Conservation (phyloP, 2,797 vertebrate species). For the Threskiornis aethiopicus region DNA sequence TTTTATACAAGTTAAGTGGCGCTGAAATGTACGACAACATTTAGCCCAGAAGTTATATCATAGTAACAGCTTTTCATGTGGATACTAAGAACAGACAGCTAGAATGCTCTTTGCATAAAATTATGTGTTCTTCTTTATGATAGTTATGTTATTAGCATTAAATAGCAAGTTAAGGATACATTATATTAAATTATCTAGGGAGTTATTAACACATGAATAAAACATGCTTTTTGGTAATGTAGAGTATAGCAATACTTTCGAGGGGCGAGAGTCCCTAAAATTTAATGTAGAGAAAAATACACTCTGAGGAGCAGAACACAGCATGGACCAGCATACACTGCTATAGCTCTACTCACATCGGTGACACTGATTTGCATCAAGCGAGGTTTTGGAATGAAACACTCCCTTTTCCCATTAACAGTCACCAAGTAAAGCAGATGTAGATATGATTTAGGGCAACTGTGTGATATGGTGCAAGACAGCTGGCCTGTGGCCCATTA, state of each 20-base stretch:
- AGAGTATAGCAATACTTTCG: not conserved
- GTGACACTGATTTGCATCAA: not conserved
- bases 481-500: not conserved
- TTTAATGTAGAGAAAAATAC: not conserved
- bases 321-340: not conserved
- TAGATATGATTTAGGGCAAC: not conserved
- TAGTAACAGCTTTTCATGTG: not conserved
- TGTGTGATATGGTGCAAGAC: not conserved
- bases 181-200: not conserved
- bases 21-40: not conserved
- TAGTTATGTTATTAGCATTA: not conserved
- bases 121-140: not conserved
- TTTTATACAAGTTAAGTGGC: not conserved
- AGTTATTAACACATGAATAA: constrained; percentile 39
- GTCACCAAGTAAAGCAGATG: not conserved
- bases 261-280: not conserved
- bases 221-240: not conserved
- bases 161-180: not conserved
- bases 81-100: not conserved
- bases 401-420: not conserved
- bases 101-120: not conserved
- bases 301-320: not conserved
- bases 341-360: not conserved
- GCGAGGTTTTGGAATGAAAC: not conserved
- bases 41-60: not conserved